phyloP scores from a whole-genome alignment of 2,888 invertebrate species.

The Mesorhabditis spiculigera region DNA sequence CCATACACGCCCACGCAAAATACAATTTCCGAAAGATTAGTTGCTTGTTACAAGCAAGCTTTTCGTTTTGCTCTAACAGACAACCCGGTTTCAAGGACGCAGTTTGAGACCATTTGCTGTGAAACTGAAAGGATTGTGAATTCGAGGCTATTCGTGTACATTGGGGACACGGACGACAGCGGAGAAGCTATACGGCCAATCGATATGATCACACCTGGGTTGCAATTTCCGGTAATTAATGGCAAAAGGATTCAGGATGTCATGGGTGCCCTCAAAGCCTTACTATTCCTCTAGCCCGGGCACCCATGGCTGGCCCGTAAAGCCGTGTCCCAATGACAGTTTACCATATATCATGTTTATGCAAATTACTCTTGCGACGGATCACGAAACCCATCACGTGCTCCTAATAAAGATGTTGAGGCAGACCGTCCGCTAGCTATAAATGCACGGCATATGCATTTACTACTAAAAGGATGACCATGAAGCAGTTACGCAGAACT shows the following conservation, averaged over 20 bases:
- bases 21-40: conserved; percentile 61
- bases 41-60: conserved; percentile 33
- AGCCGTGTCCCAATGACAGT: too few relatives aligned
- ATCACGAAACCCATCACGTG: too few relatives aligned
- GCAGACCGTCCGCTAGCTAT: too few relatives aligned
- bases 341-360: too few relatives aligned
- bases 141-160: not conserved
- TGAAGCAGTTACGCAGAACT: not conserved
- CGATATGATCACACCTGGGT: not conserved
- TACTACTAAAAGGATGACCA: too few relatives aligned
- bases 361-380: too few relatives aligned
- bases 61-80: not conserved
- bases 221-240: not conserved
- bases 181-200: not conserved
- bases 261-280: too few relatives aligned
- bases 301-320: too few relatives aligned
- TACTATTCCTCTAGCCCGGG: too few relatives aligned
- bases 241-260: not conserved
- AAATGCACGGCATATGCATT: too few relatives aligned
- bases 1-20: conserved; percentile 61
- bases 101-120: not conserved
- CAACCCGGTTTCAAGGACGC: not conserved
- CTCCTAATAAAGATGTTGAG: too few relatives aligned
- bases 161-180: not conserved
- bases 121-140: not conserved